These are phyloP conservation scores for Cardiocondyla obscurior DNA, from an alignment of 1,140 invertebrate species.

Conservation along the genomic window DNA sequence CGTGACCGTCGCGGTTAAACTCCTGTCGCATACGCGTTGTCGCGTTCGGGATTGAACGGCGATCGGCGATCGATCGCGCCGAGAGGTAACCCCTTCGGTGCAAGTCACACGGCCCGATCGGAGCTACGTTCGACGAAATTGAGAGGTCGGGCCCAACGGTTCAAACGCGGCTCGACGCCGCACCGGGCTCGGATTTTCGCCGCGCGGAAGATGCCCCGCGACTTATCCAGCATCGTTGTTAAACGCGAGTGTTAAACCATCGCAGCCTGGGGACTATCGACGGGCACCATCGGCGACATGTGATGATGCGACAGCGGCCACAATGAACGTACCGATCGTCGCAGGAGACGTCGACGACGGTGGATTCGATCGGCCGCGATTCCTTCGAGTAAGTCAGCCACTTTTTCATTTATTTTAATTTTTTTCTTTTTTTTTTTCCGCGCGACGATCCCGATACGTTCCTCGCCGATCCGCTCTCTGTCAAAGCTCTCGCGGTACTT, in stretches of 20 bases:
- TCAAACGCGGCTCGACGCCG: too few relatives aligned
- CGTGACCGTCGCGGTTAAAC: neutral
- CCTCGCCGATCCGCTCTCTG: neutral
- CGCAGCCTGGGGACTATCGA: too few relatives aligned
- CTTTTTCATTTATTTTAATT: too few relatives aligned
- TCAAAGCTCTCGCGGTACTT: slow-evolving; percentile 20
- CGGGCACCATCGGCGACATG: neutral
- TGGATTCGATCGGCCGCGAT: slow-evolving; percentile 77
- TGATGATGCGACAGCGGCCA: slow-evolving; percentile 72
- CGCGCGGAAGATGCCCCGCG: too few relatives aligned
- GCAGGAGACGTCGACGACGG: slow-evolving; percentile 81
- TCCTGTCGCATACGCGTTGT: neutral
- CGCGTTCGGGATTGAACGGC: slow-evolving; percentile 9
- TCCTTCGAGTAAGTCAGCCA: slow-evolving; percentile 82
- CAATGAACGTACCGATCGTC: slow-evolving; percentile 82
- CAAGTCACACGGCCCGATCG: too few relatives aligned
- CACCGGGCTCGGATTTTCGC: too few relatives aligned
- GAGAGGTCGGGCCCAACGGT: too few relatives aligned
- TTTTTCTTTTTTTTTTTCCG: too few relatives aligned
- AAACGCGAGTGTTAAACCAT: too few relatives aligned
- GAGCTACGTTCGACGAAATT: too few relatives aligned
- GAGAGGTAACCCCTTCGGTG: too few relatives aligned
- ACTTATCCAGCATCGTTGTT: too few relatives aligned
- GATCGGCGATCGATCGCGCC: slow-evolving; percentile 43
- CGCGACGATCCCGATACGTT: neutral